phyloP scores from a whole-genome alignment of 2,113 vertebrate genomes.

The Larimichthys polyactis region DNA sequence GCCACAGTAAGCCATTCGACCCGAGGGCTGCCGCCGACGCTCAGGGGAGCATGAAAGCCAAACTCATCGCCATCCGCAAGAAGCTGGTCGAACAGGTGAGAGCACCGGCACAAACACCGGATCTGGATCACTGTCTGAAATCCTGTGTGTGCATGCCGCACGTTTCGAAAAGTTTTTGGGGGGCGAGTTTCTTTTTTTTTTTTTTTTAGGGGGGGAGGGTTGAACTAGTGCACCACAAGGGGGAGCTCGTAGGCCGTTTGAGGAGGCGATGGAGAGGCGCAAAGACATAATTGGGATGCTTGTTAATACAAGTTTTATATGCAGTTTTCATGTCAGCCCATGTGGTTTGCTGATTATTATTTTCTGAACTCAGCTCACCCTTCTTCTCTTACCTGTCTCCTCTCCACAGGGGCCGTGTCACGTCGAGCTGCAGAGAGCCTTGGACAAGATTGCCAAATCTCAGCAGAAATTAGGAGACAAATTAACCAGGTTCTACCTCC shows the following conservation, averaged over 20 bases:
- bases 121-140: neutral
- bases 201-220: neutral
- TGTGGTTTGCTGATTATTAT: conserved; percentile 19
- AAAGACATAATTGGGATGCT: neutral
- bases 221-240: conserved; percentile 60
- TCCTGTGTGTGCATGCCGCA: neutral
- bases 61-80: conserved; percentile 79
- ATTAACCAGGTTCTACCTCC: conserved; percentile 93
- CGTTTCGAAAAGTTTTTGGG: conserved; percentile 72
- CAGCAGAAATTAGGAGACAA: conserved; percentile 88
- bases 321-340: conserved; percentile 28
- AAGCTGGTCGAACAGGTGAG: conserved; percentile 89
- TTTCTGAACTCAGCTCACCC: conserved; percentile 22
- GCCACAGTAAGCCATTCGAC: conserved; percentile 82
- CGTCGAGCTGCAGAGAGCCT: conserved; percentile 89
- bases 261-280: neutral
- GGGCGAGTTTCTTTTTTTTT: neutral
- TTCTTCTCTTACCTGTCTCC: neutral
- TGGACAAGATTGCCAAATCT: conserved; percentile 88
- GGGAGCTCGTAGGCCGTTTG: conserved; percentile 63
- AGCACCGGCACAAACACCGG: neutral
- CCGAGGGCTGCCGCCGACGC: conserved; percentile 84
- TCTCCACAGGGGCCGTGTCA: conserved; percentile 89
- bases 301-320: conserved; percentile 39
- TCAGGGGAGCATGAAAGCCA: conserved; percentile 88